Base-by-base conservation (phyloP, 1,140 invertebrate species). In the Sinella curviseta region DNA sequence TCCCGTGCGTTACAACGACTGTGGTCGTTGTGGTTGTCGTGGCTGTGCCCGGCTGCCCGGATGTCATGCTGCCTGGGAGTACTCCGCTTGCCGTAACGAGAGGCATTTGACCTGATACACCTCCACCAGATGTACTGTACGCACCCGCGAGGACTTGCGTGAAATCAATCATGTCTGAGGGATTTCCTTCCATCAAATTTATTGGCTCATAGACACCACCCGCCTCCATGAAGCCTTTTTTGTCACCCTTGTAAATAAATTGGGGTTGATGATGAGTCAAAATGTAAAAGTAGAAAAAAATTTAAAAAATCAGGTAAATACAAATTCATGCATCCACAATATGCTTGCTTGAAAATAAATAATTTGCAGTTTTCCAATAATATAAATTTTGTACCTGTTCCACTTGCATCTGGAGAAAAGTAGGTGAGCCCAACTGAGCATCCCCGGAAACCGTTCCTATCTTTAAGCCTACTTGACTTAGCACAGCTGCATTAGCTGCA, bases 1-100 rank as follows among this genome's bases (percentile, higher is more conserved):
- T 82, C 14, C 81, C 81, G 65, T 82, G 81, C 28, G 81, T 82
- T 0, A 83, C 83, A 39, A 82, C 81, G 35, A 82, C 81, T 14
- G 83, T 83, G 12, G 83, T 82, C 1, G 82, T 83, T 0, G 82
- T 83, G 8, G 75, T 77, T 24, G 82, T 82, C 0, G 82, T 83
- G 0, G 77, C 80, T 3, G 82, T 77, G 36, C 73, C 60, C 1
- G 77, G 31, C n/a, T 57, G 54, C 28, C 74, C 1, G 8, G 70
- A 31, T 28, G 70, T 26, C 14, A 60, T 17, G 4, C 28, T 14
- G 26, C 12, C 12, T 2, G 2, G 3, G 65, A 70, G 3, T 8
- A 24, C 26, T 31, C 28, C 65, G n/a, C 26, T 67, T 24, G 77
- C 30, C 34, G 77, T 3, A 65, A 48, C 39, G 12, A 76, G 36